phyloP scores from a whole-genome alignment of 2,113 vertebrate species.

The Piprites chloris region DNA sequence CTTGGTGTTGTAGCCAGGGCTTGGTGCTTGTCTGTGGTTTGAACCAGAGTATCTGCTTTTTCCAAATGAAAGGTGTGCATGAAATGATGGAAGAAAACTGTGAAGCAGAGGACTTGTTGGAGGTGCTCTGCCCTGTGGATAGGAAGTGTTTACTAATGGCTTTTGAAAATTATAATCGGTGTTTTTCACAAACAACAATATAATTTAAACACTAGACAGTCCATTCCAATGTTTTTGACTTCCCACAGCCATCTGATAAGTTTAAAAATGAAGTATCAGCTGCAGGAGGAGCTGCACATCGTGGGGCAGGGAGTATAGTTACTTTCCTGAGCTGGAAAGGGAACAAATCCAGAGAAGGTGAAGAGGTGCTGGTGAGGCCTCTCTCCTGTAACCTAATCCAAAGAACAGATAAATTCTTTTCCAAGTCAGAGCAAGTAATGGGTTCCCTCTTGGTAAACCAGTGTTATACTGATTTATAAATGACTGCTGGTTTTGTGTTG shows the following conservation, averaged over 20 bases:
- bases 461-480: neutral
- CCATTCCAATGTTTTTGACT: neutral
- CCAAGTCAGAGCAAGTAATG: slow-evolving; percentile 29
- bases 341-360: neutral
- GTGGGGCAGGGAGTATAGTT: neutral
- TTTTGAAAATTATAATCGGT: neutral
- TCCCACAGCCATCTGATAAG: neutral
- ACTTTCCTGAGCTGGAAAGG: neutral
- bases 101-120: neutral
- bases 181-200: neutral
- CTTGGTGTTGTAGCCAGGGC: neutral
- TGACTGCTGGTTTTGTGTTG: neutral
- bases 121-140: neutral
- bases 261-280: slow-evolving; percentile 30
- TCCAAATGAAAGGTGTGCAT: neutral
- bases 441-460: neutral
- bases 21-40: neutral
- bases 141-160: neutral
- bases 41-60: neutral
- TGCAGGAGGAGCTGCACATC: neutral
- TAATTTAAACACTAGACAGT: neutral
- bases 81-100: neutral
- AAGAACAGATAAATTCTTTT: slow-evolving; percentile 41
- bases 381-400: neutral
- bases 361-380: neutral